phyloP scores from a whole-genome alignment of 1,140 invertebrate species.

The Drosophila nigrodunni region DNA sequence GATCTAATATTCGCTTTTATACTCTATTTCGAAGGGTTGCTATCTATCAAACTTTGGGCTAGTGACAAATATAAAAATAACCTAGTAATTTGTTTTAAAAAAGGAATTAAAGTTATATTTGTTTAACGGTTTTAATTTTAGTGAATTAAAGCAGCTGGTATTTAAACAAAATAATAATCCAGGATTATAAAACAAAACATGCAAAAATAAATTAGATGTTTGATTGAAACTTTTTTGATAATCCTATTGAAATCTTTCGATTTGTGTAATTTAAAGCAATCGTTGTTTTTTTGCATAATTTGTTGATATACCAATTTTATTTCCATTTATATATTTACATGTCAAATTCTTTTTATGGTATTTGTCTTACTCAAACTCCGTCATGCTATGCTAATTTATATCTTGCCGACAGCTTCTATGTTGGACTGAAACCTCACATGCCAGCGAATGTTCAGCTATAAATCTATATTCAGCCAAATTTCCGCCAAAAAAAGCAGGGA shows the following conservation, averaged over 20 bases:
- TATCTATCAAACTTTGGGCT: too few species aligned
- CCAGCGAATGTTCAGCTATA: slow-evolving; percentile 57
- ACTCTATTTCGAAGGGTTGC: not conserved
- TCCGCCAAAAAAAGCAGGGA: slow-evolving; percentile 30
- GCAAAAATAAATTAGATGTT: too few species aligned
- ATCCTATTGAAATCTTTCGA: too few species aligned
- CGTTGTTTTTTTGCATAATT: not conserved
- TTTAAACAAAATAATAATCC: not conserved
- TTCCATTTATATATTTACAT: slow-evolving; percentile 30
- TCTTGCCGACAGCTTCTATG: slow-evolving; percentile 42
- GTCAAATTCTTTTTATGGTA: slow-evolving; percentile 32
- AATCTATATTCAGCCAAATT: slow-evolving; percentile 73
- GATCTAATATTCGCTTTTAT: not conserved
- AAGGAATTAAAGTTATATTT: too few species aligned
- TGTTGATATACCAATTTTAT: slow-evolving; percentile 20
- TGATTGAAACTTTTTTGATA: too few species aligned
- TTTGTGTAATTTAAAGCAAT: not conserved
- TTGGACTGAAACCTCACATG: slow-evolving; percentile 15
- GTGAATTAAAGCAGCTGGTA: too few species aligned
- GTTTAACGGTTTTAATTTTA: too few species aligned
- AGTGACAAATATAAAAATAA: too few species aligned
- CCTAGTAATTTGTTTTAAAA: too few species aligned
- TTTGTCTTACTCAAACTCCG: slow-evolving; percentile 46
- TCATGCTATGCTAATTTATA: slow-evolving; percentile 51
- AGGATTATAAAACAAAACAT: slow-evolving; percentile 4